Evolutionary conservation across 2,797 vertebrate species (phyloP).

Genomic region (Microctenopoma lineatum): DNA sequence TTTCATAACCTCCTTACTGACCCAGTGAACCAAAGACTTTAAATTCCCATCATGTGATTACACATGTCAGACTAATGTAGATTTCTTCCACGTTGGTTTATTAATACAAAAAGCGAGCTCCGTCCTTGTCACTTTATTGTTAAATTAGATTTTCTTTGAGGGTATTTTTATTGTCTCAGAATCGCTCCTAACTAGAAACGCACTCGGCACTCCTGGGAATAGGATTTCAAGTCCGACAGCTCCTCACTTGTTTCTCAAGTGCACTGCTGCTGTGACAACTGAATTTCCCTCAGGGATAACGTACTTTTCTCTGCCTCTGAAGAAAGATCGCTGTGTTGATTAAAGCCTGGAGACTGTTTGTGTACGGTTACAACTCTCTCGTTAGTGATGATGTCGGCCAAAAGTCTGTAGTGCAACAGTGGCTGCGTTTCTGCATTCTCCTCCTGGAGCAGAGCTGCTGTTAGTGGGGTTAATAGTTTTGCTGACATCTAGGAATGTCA

Average conservation of each 20-base stretch:
- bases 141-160: slow-evolving; percentile 29
- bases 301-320: slow-evolving; percentile 33
- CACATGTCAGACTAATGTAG: slow-evolving; percentile 17
- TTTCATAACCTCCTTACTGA: slow-evolving; percentile 66
- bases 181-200: slow-evolving; percentile 38
- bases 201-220: slow-evolving; percentile 35
- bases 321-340: slow-evolving; percentile 51
- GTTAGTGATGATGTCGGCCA: slow-evolving; percentile 6
- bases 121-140: slow-evolving; percentile 8
- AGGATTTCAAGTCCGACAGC: slow-evolving; percentile 37
- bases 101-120: background rate
- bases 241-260: slow-evolving; percentile 36
- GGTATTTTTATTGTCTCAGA: slow-evolving; percentile 39
- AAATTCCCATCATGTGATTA: slow-evolving; percentile 33
- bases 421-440: slow-evolving; percentile 33
- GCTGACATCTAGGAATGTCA: slow-evolving; percentile 79
- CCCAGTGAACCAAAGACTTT: slow-evolving; percentile 64
- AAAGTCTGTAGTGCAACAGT: slow-evolving; percentile 1
- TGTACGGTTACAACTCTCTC: slow-evolving; percentile 23
- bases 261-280: slow-evolving; percentile 46
- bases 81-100: slow-evolving; percentile 23
- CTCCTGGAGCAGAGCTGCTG: slow-evolving; percentile 40
- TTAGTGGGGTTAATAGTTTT: slow-evolving; percentile 77
- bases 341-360: slow-evolving; percentile 38
- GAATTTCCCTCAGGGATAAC: slow-evolving; percentile 48